Conservation (phyloP, 2,797 vertebrate species). For the Pseudocheirus occidentalis region DNA sequence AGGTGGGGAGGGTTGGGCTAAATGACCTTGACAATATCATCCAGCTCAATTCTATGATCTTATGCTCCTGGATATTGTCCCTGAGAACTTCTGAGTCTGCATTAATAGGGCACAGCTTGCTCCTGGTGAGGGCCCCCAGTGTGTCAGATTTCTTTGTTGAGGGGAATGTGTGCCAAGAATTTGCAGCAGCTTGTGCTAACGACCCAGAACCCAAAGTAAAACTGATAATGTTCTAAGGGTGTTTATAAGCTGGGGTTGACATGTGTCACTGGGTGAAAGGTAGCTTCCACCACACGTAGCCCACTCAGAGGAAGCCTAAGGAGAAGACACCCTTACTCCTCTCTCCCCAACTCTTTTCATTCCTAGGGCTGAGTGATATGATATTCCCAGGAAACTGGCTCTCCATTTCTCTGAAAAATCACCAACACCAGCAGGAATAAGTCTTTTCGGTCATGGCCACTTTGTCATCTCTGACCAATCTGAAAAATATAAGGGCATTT, state of each 20-base stretch:
- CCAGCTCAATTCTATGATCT: not conserved
- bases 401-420: conserved; percentile 51
- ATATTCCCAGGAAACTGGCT: conserved; percentile 27
- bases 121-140: not conserved
- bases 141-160: conserved; percentile 60
- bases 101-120: not conserved
- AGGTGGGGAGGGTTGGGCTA: not conserved
- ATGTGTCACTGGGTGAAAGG: not conserved
- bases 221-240: conserved; percentile 1
- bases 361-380: not conserved
- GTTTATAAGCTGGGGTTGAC: not conserved
- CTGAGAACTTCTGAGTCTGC: conserved; percentile 39
- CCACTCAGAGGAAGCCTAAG: not conserved
- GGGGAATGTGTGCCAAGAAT: conserved; percentile 22
- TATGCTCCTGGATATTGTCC: not conserved
- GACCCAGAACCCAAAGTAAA: conserved; percentile 33
- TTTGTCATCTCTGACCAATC: not conserved
- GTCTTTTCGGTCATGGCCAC: not conserved
- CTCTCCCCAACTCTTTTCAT: not conserved
- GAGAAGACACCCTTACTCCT: not conserved
- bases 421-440: not conserved
- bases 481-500: not conserved
- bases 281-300: not conserved
- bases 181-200: conserved; percentile 23
- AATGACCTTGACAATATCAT: not conserved